A percentile compares a stretch with the other conserved stretches of the same genome.
phyloP scores from a whole-genome alignment of 2,797 vertebrate species.

The Sebastiscus tertius region DNA sequence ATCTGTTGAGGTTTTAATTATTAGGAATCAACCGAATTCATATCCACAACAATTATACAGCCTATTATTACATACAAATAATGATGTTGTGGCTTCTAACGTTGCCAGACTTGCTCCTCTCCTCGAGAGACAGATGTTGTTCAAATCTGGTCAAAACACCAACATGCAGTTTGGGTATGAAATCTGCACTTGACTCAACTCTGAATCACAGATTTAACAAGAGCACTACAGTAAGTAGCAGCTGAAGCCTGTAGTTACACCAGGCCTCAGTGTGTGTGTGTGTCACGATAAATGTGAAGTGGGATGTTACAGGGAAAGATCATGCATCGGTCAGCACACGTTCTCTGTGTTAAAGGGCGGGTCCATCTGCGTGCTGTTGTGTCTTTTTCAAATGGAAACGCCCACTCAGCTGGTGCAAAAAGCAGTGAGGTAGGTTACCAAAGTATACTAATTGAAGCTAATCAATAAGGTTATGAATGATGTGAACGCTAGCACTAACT shows the following conservation, averaged over 20 bases:
- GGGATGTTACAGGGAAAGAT: background rate
- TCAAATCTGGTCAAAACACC: slow-evolving; percentile 17
- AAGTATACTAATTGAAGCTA: too few species aligned
- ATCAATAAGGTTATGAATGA: too few species aligned
- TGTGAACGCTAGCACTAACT: too few species aligned
- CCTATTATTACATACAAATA: slow-evolving; percentile 25
- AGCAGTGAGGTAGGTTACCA: too few species aligned
- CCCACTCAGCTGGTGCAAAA: too few species aligned
- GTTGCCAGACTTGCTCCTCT: background rate
- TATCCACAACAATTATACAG: slow-evolving; percentile 3
- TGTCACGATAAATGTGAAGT: background rate
- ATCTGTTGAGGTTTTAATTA: slow-evolving; percentile 36
- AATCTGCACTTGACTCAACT: slow-evolving; percentile 8
- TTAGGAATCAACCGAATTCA: slow-evolving; percentile 36
- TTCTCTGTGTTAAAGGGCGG: background rate
- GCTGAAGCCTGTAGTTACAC: slow-evolving; percentile 5
- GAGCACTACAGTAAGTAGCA: background rate
- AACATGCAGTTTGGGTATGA: slow-evolving; percentile 4
- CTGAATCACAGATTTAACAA: slow-evolving; percentile 13
- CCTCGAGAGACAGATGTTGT: background rate
- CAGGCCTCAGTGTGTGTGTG: background rate
- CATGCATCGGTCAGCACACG: background rate
- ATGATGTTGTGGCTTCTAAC: background rate
- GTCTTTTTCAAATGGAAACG: too few species aligned
- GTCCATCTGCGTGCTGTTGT: too few species aligned